Conservation (phyloP, 2,888 invertebrate genomes). For the Spilosoma lubricipeda region DNA sequence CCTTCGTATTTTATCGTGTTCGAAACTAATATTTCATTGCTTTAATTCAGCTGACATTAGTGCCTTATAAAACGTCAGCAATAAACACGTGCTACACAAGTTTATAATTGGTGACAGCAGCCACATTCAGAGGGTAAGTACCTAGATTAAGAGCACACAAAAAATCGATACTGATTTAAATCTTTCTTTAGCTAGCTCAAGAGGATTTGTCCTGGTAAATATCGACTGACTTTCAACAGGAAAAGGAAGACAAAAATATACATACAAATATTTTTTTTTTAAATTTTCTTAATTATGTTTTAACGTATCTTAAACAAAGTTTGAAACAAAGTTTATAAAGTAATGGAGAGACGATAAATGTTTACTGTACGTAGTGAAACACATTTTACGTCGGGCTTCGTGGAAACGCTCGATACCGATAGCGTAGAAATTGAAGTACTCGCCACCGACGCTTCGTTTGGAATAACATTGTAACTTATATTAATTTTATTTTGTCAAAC, state of each 20-base stretch:
- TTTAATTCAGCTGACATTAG: constrained; percentile 10
- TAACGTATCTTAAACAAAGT: background rate
- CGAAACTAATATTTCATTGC: background rate
- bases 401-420: constrained; percentile 21
- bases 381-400: background rate
- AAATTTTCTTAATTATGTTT: background rate
- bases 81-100: constrained; percentile 26
- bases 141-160: constrained; percentile 13
- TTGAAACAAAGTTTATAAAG: constrained; percentile 9
- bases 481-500: background rate
- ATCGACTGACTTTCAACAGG: background rate
- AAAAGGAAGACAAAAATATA: background rate
- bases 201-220: constrained; percentile 3
- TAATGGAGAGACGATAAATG: constrained; percentile 1
- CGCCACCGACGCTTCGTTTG: background rate
- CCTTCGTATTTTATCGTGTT: background rate
- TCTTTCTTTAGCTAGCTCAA: background rate
- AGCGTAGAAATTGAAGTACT: constrained; percentile 26
- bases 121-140: constrained; percentile 17
- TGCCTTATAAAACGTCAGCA: constrained; percentile 42
- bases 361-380: constrained; percentile 1
- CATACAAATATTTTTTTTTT: background rate
- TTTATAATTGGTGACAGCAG: constrained; percentile 6
- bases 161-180: constrained; percentile 11
- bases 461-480: background rate